Evolutionary conservation across 1,140 invertebrate genomes (phyloP), one percentile per base, ranked within the genome.

Genomic region (Panagrolaimus sp.): DNA sequence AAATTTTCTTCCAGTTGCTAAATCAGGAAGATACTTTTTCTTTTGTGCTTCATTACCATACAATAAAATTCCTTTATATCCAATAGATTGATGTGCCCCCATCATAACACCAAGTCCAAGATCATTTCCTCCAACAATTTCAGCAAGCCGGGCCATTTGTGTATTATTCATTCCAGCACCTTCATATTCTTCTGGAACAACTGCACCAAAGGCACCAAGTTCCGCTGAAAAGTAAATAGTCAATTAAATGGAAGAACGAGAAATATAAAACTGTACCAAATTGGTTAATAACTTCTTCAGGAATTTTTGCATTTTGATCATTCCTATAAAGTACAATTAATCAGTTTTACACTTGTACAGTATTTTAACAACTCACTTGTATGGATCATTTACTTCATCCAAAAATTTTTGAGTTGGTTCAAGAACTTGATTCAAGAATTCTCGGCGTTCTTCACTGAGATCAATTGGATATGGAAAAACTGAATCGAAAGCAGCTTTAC

Each of bases 361-460:
- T n/a, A n/a, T n/a, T n/a, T n/a, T n/a, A 4, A 7, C 32, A 38
- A 38, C 32, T 38, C 32, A 38, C 32, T 83, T 78, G 48, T 72
- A 55, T 10, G 73, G 71, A 65, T 84, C 73, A 65, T 84, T 84
- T 21, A 75, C 71, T 71, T 83, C 75, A 26, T 89, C 84, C 81
- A 96, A 94, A 83, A 96, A 96, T 80, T 91, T 94, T 72, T 90
- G 88, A 17, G 90, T 87, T 0, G 94, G 93, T 82, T 91, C 91
- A 48, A 94, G 85, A 9, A 96, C 85, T 87, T 91, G 90, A 73
- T 88, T 85, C 14, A 95, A 84, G n/a, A 88, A 92, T 77, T 97
- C 92, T 58, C 85, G 87, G 84, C 94, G 90, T 64, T 97, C 94
- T 62, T 88, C 86, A 68, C 84, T 88, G 62, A 98, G 84, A 12